These are phyloP conservation scores for Brachionus calyciflorus DNA, from an alignment of 1,140 invertebrate species.

Conservation along the genomic window DNA sequence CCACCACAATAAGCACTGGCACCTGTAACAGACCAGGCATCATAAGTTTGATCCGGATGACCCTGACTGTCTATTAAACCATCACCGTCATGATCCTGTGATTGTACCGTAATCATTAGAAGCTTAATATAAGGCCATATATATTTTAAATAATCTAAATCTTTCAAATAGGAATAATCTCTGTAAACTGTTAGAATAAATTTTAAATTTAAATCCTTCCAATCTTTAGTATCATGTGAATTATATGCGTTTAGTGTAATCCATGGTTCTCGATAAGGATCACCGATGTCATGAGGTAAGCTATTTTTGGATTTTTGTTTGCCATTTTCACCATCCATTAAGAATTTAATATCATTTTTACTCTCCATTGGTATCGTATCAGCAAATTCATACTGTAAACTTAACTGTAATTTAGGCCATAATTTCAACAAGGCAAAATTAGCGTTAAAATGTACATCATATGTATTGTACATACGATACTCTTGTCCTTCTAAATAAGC, in stretches of 20 bases:
- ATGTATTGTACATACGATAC: constrained; percentile 92
- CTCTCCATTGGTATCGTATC: constrained; percentile 49
- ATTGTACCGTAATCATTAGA: constrained; percentile 63
- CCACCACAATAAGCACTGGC: too few relatives aligned
- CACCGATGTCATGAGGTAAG: constrained; percentile 86
- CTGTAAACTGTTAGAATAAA: constrained; percentile 75
- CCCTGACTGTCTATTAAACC: constrained; percentile 86
- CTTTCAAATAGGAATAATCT: constrained; percentile 67
- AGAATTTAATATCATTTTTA: constrained; percentile 51
- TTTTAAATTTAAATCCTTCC: constrained; percentile 88
- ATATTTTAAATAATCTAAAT: constrained; percentile 64
- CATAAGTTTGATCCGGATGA: constrained; percentile 67
- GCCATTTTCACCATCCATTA: constrained; percentile 67
- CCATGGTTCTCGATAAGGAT: constrained; percentile 85
- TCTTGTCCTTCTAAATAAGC: constrained; percentile 71
- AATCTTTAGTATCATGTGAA: constrained; percentile 82
- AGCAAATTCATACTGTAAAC: constrained; percentile 79
- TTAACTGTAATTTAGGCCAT: constrained; percentile 84
- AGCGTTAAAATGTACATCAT: constrained; percentile 93
- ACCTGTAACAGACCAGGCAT: too few relatives aligned
- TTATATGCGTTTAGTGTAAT: constrained; percentile 78
- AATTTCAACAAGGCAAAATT: constrained; percentile 80
- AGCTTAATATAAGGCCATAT: constrained; percentile 65
- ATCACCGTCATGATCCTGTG: constrained; percentile 78
- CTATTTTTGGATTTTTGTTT: constrained; percentile 63